Evolutionary conservation across 1,140 invertebrate genomes (phyloP), one percentile per base, ranked within the genome.

Genomic region (Odontomachus brunneus): DNA sequence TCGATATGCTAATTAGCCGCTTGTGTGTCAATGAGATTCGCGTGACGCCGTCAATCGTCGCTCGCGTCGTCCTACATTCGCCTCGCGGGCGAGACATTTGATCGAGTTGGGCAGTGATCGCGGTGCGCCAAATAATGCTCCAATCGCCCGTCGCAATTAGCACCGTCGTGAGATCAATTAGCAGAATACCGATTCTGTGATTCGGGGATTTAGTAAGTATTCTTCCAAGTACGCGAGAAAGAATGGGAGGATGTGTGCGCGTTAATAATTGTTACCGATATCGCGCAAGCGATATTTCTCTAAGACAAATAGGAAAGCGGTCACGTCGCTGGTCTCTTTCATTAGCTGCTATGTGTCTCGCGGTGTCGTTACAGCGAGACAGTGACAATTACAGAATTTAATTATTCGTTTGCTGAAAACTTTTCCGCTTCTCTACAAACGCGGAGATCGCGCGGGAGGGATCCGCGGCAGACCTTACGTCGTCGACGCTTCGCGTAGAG

Each of bases 21-120:
- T 74, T 84, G 63, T 82, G 29, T 74, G 84, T 74, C 75, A 84
- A 86, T 81, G 74, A 74, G 84, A 86, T 84, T 84, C 82, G 69
- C 55, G 60, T 55, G 49, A 63, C 72, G 24, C n/a, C 44, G 48
- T 84, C 51, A 86, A 72, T 29, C 60, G 66, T 59, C 12, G 48
- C 22, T 11, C 33, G n/a, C 44, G 15, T 49, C 49, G 74, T 63
- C n/a, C 75, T 51, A 69, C 48, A 84, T 86, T 74, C 49, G 12
- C 48, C 12, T 59, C 33, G n/a, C 26, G 12, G 65, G 49, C 57
- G 51, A 44, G 57, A n/a, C 75, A 24, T 59, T 80, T 80, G 65
- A 71, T 80, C 65, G 38, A 57, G 69, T 78, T 67, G 33, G 33
- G 24, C 51, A 19, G 51, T n/a, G 63, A 57, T 57, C 38, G 75